Evolutionary conservation across 2,797 vertebrate species (phyloP), one percentile per base, ranked within the genome.

Genomic region (Semotilus atromaculatus): DNA sequence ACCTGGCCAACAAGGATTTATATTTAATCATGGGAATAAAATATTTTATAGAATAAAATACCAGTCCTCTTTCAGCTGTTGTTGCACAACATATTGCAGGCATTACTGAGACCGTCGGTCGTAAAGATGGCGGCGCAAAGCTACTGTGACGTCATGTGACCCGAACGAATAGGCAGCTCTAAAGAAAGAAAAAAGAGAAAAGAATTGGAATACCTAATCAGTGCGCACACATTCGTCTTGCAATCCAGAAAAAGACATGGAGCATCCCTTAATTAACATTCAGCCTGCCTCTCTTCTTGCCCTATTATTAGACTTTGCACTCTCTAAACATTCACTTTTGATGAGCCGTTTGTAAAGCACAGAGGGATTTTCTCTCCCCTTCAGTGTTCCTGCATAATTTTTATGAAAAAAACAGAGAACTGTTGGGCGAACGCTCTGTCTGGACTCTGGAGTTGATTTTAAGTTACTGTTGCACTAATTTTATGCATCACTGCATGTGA

Each of bases 231-330:
- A 74, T 51, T 36, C 11, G 21, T 18, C 58, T 38, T 75, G 26
- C 29, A 51, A 51, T 83, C 16, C n/a, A 40, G 34, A 66, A 62
- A 62, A 55, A 85, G 53, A 62, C 75, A 60, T 0, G 34, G 8
- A 60, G 48, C 51, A 43, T 80, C 40, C 55, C 40, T 80, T 85
- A 72, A 85, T 85, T 80, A 38, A 36, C 53, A 51, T 72, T 80
- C 53, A 26, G 21, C 60, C 66, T 78, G 31, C 80, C 66, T 75
- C 70, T 55, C 82, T 58, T 79, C 67, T 81, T 74, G 76, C 85
- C 48, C 86, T 94, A 94, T 94, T 93, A 93, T 91, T 93, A 93
- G 91, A 88, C 9, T 82, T 87, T 71, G 82, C 81, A 58, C 86
- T 89, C 91, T 91, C 87, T 88, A 89, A 91, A 91, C 89, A 90